A percentile compares a stretch with the other conserved stretches of the same genome.
Evolutionary conservation across 2,888 invertebrate species (phyloP).

Genomic region (Halictus ligatus): DNA sequence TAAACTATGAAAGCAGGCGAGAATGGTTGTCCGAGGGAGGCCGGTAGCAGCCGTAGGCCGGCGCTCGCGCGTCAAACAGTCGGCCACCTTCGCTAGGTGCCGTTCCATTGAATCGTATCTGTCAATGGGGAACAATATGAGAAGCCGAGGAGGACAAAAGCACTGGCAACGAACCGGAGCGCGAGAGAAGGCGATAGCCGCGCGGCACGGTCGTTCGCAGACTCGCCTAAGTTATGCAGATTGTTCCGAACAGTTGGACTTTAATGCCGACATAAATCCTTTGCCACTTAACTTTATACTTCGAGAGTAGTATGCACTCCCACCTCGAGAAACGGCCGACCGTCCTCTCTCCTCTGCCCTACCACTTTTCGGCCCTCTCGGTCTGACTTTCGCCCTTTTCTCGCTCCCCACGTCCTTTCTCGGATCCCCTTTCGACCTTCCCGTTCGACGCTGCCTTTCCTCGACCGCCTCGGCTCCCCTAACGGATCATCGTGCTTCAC

Average conservation of each 20-base stretch:
- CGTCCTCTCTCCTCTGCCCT: background rate
- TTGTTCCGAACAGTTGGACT: constrained; percentile 83
- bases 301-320: constrained; percentile 71
- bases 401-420: constrained; percentile 4
- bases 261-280: constrained; percentile 83
- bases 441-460: constrained; percentile 14
- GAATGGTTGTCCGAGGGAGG: background rate
- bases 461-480: constrained; percentile 1
- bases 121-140: constrained; percentile 79
- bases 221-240: constrained; percentile 81
- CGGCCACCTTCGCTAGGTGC: constrained; percentile 64
- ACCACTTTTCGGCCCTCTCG: background rate
- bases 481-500: constrained; percentile 40
- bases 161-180: constrained; percentile 38
- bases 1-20: too few species aligned
- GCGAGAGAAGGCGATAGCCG: constrained; percentile 54
- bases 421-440: constrained; percentile 14
- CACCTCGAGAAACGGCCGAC: constrained; percentile 27
- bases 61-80: constrained; percentile 64
- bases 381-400: constrained; percentile 10
- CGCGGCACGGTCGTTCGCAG: constrained; percentile 69
- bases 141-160: constrained; percentile 54
- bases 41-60: constrained; percentile 43
- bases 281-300: constrained; percentile 83
- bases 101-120: constrained; percentile 80